These are phyloP conservation scores for Dolomedes plantarius DNA, from an alignment of 2,888 invertebrate genomes.

Conservation along the genomic window DNA sequence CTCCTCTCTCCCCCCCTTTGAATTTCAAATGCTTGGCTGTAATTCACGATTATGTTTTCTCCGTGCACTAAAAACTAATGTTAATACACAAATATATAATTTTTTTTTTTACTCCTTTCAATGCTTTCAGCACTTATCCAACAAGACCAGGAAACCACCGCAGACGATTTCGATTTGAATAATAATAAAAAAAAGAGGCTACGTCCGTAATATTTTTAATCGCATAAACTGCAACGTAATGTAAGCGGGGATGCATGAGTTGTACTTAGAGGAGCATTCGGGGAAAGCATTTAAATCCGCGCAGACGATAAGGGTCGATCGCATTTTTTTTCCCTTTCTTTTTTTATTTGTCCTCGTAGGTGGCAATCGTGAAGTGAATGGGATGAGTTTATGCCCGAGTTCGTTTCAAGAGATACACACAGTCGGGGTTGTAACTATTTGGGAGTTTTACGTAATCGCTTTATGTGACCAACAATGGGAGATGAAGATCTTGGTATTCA, in stretches of 20 bases:
- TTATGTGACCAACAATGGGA: neutral
- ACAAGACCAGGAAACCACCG: neutral
- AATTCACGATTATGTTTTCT: slow-evolving; percentile 2
- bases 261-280: neutral
- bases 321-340: neutral
- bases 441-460: neutral
- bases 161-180: neutral
- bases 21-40: neutral
- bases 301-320: slow-evolving; percentile 6
- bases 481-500: neutral
- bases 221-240: neutral
- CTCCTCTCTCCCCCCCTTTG: neutral
- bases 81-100: no score
- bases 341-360: no score
- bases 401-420: neutral
- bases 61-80: neutral
- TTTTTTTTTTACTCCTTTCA: neutral
- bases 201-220: neutral
- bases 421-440: neutral
- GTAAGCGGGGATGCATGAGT: neutral
- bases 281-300: neutral
- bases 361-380: neutral
- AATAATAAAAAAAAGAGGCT: neutral
- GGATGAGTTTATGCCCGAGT: neutral
- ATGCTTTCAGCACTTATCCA: no score